Evolutionary conservation across 2,113 vertebrate genomes (phyloP).

Genomic region (Anser brachyrhynchus): DNA sequence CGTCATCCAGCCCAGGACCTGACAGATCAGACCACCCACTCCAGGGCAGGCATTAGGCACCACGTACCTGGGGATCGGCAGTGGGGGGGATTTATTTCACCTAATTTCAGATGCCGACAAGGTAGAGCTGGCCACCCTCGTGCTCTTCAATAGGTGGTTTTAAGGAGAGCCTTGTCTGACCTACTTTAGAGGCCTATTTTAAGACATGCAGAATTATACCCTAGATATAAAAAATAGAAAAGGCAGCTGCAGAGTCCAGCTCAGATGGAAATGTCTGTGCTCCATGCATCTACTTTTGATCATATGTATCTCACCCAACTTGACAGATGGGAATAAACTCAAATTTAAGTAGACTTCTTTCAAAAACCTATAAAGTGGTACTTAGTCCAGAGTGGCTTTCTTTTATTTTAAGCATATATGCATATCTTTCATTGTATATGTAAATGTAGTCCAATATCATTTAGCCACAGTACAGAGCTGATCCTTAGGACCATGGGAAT

Average conservation of each 20-base stretch:
- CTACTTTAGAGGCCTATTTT: not conserved
- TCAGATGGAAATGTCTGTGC: not conserved
- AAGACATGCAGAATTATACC: not conserved
- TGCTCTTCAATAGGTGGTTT: not conserved
- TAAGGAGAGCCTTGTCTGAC: not conserved
- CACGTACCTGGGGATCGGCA: not conserved
- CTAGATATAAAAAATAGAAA: not conserved
- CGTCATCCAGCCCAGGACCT: not conserved
- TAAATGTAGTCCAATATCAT: not conserved
- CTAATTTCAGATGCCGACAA: not conserved
- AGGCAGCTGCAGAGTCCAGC: not conserved
- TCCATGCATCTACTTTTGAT: not conserved
- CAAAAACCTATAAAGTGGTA: not conserved
- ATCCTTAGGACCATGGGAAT: not conserved
- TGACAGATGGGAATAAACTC: not conserved
- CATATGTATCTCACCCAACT: not conserved
- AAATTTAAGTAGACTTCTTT: not conserved
- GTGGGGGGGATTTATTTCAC: not conserved
- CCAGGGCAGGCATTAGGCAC: not conserved
- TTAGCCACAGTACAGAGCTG: not conserved
- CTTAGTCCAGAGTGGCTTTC: not conserved
- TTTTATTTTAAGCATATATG: not conserved
- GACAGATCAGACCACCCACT: conserved; percentile 33
- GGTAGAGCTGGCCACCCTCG: not conserved
- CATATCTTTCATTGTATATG: not conserved